Base-by-base conservation (phyloP, 1,140 invertebrate genomes). In the Metopolophium dirhodum region DNA sequence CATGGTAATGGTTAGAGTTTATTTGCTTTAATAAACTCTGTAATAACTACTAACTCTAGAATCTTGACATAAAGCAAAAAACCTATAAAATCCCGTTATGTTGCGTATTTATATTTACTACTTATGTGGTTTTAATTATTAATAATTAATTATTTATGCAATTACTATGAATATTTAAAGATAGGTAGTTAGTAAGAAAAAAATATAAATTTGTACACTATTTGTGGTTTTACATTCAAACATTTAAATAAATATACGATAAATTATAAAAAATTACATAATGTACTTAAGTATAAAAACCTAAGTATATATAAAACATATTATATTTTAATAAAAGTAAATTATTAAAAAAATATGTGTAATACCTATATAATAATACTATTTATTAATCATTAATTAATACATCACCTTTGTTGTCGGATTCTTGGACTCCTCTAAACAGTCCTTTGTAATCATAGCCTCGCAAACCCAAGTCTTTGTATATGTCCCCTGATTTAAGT, bases 361-460 rank as follows among this genome's bases (percentile, higher is more conserved):
- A 68, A n/a, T 18, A 68, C 4, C 30, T 68, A n/a, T 11, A 37
- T 37, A 37, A 37, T 37, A 37, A 37, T 18, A 18, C 6, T 61
- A 54, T 22, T n/a, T 26, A n/a, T 68, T 61, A 6, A 30, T 26
- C 7, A 90, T 49, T 90, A 3, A 41, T 41, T 11, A 11, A 77
- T 37, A 51, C 45, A 54, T 94, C 94, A 95, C 97, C 97, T 94
- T 96, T 95, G 94, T 97, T 96, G 94, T 98, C 97, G 1, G 97
- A 96, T 26, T 96, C 94, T 9, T 96, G 95, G 94, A 99, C 97
- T 51, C 98, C 98, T 94, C 97, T 96, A 96, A 99, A 99, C 22
- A 97, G 96, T 90, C 98, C 98, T 20, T 96, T 96, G 95, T 99
- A 99, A 95, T 99, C 98, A 95, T 99, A 99, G 14, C 99, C 99